Base-by-base conservation (phyloP, 2,797 vertebrate genomes). In the Diceros bicornis region DNA sequence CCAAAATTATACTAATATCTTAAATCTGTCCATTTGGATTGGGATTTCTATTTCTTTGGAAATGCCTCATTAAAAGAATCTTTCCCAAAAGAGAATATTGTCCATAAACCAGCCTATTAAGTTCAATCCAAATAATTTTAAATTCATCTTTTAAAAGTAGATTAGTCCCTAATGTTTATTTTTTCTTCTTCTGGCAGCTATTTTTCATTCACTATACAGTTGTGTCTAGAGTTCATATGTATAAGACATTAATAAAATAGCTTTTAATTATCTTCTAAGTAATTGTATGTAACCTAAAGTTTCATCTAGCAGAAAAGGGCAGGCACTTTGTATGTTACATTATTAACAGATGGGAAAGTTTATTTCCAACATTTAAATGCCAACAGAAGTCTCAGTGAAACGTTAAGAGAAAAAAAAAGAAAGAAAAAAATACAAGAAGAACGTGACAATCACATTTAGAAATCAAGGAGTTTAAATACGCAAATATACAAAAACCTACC, bases 401-500 rank as follows among this genome's bases (percentile, higher is more conserved):
- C 50, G 92, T 90, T 84, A 91, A 79, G n/a, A 62, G 37, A 37
- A 23, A 82, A 68, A 94, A 82, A 62, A 44, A 87, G 84, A 94
- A 29, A 44, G 12, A 66, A 23, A 82, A 71, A 68, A 94, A 82
- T 57, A 47, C 13, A 94, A 96, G 32, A 96, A 93, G 44, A 95
- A 71, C 88, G 86, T 59, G 66, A 89, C 85, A 62, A 90, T 77
- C 6, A 50, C 34, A 57, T 61, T 81, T 79, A 86, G 82, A 96
- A 95, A 93, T 98, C 98, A 98, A 98, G 94, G 66, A n/a, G 79
- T 95, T n/a, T 98, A 98, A 97, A 94, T 32, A 95, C 55, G 72
- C 87, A 97, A 97, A 84, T 52, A 69, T 62, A 84, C 37, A 27
- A 68, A 66, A 97, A 98, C 99, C 98, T 98, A 99, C 99, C 99